Evolutionary conservation across 2,888 invertebrate species (phyloP), one percentile per base, ranked within the genome.

Genomic region (Archips crataeganus): DNA sequence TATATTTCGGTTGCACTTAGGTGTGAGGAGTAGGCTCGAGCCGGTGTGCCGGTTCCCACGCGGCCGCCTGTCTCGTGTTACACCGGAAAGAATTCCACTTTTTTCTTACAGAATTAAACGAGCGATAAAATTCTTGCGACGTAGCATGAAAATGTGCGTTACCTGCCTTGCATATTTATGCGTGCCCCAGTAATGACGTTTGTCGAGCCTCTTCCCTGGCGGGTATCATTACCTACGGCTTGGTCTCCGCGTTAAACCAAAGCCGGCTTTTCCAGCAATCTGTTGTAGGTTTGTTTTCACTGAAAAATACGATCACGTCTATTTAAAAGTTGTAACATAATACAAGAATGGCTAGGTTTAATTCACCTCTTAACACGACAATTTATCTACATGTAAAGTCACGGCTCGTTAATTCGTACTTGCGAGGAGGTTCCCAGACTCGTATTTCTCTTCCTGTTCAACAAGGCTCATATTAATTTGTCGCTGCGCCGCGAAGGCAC

Each of bases 141-240:
- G 94, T 94, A 93, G 91, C 94, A 92, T 93, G 93, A 93, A 94
- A 94, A 94, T 94, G 93, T 94, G 91, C 93, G 93, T 93, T 92
- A 94, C 94, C 93, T 93, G 94, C 88, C 94, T 91, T 94, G 94
- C 94, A 94, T 94, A 94, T 93, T 94, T 94, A 94, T 94, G 92
- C 89, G 92, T 91, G 89, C 84, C 89, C 86, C 86, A 85, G 93
- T 94, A 94, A 94, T 94, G 93, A 94, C 92, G 91, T 93, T 94
- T 93, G 93, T 88, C 85, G 91, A 90, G 89, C 86, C 87, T 86
- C 81, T 84, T 78, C 81, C 83, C 84, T 82, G 84, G 85, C 86
- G 85, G 85, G 86, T 89, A 90, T 92, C 91, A 93, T 93, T 93
- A 93, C 74, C 69, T 61, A 60, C 87, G 79, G 85, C 86, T 86